Conservation (phyloP, 2,888 invertebrate species). For the Aphidius colemani region DNA sequence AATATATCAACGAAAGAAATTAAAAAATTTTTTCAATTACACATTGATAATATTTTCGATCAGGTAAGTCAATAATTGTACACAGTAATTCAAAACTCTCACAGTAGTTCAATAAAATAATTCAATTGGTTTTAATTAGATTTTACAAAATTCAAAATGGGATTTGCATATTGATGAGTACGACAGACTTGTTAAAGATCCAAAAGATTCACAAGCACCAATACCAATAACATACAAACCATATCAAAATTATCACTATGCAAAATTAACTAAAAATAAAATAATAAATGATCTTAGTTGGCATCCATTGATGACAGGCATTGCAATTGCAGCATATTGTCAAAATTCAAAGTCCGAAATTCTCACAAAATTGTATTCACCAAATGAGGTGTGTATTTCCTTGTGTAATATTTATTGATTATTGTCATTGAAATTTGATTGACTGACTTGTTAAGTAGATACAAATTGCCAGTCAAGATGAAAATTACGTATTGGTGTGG, state of each 20-base stretch:
- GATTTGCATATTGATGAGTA: slow-evolving; percentile 72
- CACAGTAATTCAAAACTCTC: too few relatives aligned
- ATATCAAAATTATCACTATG: slow-evolving; percentile 50
- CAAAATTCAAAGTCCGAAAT: slow-evolving; percentile 58
- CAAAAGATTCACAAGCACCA: slow-evolving; percentile 44
- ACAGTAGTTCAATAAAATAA: too few relatives aligned
- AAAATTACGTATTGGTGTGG: slow-evolving; percentile 76
- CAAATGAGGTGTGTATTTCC: slow-evolving; percentile 29
- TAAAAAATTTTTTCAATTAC: slow-evolving; percentile 45
- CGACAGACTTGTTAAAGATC: slow-evolving; percentile 60
- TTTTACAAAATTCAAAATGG: slow-evolving; percentile 47
- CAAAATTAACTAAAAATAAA: slow-evolving; percentile 65
- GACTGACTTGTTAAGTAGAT: background rate
- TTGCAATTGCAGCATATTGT: slow-evolving; percentile 71
- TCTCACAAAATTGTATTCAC: slow-evolving; percentile 36
- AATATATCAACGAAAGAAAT: slow-evolving; percentile 47
- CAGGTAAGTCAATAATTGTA: slow-evolving; percentile 38
- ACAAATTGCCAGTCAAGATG: slow-evolving; percentile 63
- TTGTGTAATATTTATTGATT: slow-evolving; percentile 14
- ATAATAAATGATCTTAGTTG: slow-evolving; percentile 70
- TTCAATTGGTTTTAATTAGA: too few relatives aligned
- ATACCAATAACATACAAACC: slow-evolving; percentile 44
- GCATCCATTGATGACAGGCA: slow-evolving; percentile 75
- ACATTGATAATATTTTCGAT: slow-evolving; percentile 46
- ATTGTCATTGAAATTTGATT: slow-evolving; percentile 1